A percentile compares a stretch with the other conserved stretches of the same genome.
These are phyloP conservation scores for Trisateles emortualis DNA, from an alignment of 2,888 invertebrate genomes.

Conservation along the genomic window DNA sequence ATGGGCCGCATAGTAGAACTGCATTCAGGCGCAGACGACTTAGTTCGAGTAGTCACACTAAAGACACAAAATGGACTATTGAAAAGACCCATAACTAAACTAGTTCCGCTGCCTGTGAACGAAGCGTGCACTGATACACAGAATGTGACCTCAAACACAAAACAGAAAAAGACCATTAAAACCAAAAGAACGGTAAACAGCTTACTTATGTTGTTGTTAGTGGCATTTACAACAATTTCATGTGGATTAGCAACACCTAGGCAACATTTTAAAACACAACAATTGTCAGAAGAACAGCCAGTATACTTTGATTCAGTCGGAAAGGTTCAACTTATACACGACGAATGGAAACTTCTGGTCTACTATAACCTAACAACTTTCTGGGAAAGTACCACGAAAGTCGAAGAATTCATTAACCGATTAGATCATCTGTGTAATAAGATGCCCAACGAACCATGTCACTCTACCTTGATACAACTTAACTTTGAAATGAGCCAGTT, in stretches of 20 bases:
- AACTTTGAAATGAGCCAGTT: conserved; percentile 8
- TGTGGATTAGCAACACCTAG: too few relatives aligned
- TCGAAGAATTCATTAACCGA: background rate
- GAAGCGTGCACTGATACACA: background rate
- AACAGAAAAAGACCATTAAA: background rate
- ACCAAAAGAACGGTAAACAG: background rate
- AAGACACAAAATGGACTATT: too few relatives aligned
- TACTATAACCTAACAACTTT: conserved; percentile 13
- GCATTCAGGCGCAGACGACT: too few relatives aligned
- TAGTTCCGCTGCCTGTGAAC: background rate
- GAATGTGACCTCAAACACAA: background rate
- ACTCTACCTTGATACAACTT: conserved; percentile 8
- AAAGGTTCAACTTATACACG: conserved; percentile 3
- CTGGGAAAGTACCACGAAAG: conserved; percentile 9
- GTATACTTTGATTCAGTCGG: conserved; percentile 2
- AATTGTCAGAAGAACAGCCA: background rate
- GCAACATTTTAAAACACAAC: background rate
- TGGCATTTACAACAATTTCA: too few relatives aligned
- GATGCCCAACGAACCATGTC: conserved; percentile 8
- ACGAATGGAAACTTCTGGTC: conserved; percentile 8
- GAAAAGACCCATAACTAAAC: background rate
- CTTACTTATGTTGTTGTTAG: too few relatives aligned
- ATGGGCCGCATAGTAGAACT: too few relatives aligned
- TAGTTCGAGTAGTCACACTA: too few relatives aligned
- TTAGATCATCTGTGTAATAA: conserved; percentile 3